Conservation (phyloP, 1,140 invertebrate genomes). For the Pseudoatta argentina region DNA sequence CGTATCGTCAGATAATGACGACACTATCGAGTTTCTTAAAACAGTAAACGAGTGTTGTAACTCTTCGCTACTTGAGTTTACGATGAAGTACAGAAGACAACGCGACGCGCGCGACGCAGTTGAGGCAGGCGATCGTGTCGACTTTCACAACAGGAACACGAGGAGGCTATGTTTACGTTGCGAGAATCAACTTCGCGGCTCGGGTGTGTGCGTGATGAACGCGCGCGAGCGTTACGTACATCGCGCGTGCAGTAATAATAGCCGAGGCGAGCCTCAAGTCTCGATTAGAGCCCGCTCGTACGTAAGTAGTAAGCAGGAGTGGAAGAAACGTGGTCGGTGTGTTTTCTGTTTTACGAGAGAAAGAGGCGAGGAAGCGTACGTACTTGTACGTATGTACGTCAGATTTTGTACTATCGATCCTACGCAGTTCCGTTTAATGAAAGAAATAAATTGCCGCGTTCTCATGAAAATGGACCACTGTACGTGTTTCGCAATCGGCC, state of each 20-base stretch:
- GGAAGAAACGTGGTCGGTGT: conserved; percentile 32
- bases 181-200: conserved; percentile 7
- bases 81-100: conserved; percentile 12
- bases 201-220: conserved; percentile 13
- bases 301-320: conserved; percentile 37
- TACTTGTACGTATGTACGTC: neutral
- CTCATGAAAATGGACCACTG: conserved; percentile 3
- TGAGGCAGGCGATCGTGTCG: conserved; percentile 35
- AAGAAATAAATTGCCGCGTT: conserved; percentile 12
- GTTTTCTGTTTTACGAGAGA: conserved; percentile 29
- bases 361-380: neutral
- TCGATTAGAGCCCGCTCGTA: conserved; percentile 41
- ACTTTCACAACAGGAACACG: conserved; percentile 53
- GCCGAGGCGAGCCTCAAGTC: conserved; percentile 30
- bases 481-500: conserved; percentile 5
- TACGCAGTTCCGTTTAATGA: conserved; percentile 24
- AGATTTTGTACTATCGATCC: conserved; percentile 18
- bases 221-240: conserved; percentile 29
- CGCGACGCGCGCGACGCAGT: conserved; percentile 26
- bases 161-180: conserved; percentile 39
- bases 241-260: conserved; percentile 67
- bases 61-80: neutral
- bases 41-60: neutral
- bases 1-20: neutral
- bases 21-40: neutral